Evolutionary conservation across 2,113 vertebrate species (phyloP), one percentile per base, ranked within the genome.

Genomic region (Sialia sialis): DNA sequence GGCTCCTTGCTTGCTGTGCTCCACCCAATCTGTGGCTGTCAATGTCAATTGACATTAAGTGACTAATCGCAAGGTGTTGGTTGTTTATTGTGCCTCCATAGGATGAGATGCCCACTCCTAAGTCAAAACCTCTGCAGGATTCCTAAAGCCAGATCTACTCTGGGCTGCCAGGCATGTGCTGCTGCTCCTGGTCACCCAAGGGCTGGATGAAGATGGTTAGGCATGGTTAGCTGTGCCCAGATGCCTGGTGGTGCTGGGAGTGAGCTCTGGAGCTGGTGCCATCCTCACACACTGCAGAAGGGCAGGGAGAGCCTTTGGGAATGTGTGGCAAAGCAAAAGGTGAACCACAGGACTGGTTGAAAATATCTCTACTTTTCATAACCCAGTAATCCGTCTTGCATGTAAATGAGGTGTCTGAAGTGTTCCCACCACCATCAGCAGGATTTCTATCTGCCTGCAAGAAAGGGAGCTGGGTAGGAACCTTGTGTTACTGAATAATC

Each of bases 391-490:
- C 18, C 0, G 0, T 77, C 72, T 76, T 83, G 75, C 81, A 90
- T 90, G 95, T 86, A 95, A 94, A 92, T 90, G 6, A 90, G 48
- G 68, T 59, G 79, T 69, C 76, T 74, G 84, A 44, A 67, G 78
- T 16, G 44, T 95, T 96, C 91, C 89, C 91, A 90, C 56, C 62
- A 66, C 76, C 93, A 90, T 95, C 96, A 95, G 96, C 94, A 91
- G 84, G 91, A 96, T 95, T 94, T 94, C 94, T 95, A 89, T 96
- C 96, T 96, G 91, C 81, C 64, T 92, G 88, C 56, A 6, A 88
- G 89, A 92, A 70, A 84, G 56, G 34, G 79, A 90, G 72, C 72
- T 63, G 51, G 76, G 48, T 48, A 88, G 55, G 68, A 80, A 30
- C 39, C 73, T 81, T 9, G 59, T 80, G 34, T 36, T 92, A 58